A percentile compares a stretch with the other conserved stretches of the same genome.
Conservation (phyloP, 2,888 invertebrate species). For the Anaspis maculata region DNA sequence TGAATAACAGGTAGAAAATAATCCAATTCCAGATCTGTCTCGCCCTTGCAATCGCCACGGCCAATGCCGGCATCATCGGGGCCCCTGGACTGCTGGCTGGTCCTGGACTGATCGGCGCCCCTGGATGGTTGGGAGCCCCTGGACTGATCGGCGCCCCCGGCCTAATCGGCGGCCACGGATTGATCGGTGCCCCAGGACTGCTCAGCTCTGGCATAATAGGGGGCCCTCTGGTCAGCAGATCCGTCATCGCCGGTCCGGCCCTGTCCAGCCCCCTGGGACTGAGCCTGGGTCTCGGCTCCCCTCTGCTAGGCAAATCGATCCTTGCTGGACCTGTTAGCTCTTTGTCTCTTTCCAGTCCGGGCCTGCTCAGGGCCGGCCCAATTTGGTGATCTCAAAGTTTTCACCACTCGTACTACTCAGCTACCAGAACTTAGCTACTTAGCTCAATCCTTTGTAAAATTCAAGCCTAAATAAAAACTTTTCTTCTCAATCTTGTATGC, state of each 20-base stretch:
- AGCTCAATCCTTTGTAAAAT: too few species aligned
- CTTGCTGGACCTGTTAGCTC: constrained; percentile 2
- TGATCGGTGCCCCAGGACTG: constrained; percentile 3
- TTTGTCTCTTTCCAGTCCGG: constrained; percentile 1
- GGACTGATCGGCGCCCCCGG: constrained; percentile 4
- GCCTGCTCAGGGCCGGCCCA: too few species aligned
- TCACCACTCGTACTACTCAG: too few species aligned
- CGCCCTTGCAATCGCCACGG: constrained; percentile 6
- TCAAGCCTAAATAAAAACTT: too few species aligned
- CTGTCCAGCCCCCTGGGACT: constrained; percentile 2
- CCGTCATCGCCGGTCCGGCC: constrained; percentile 6
- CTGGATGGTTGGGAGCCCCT: constrained; percentile 1
- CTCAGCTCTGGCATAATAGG: too few species aligned
- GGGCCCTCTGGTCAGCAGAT: constrained; percentile 3
- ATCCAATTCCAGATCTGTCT: not conserved
- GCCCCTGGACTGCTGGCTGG: constrained; percentile 5
- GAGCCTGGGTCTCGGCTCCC: constrained; percentile 6
- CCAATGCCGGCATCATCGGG: constrained; percentile 8
- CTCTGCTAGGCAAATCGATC: constrained; percentile 5
- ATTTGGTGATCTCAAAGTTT: too few species aligned
- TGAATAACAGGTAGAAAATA: too few species aligned
- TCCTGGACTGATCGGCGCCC: constrained; percentile 2
- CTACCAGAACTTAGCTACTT: too few species aligned
- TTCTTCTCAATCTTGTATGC: too few species aligned
- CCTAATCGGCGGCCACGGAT: not conserved